Percentiles rank a stretch among this genome's conserved stretches.
phyloP scores from a whole-genome alignment of 2,797 vertebrate species.

The Atherinosoma microstoma region DNA sequence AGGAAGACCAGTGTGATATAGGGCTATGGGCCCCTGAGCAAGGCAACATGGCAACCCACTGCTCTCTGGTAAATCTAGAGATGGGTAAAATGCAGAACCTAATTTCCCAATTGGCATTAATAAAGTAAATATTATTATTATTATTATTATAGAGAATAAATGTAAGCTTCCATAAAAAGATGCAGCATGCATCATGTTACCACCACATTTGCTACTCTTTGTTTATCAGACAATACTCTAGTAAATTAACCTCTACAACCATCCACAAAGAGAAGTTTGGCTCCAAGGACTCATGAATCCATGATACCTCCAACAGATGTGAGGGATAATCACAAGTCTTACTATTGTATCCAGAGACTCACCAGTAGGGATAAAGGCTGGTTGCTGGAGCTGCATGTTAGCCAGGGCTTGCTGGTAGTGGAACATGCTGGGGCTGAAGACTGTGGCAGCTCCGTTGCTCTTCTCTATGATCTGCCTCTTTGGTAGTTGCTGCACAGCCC shows the following conservation, averaged over 20 bases:
- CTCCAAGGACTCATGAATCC: not conserved
- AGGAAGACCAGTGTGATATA: conserved; percentile 29
- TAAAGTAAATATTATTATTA: no score
- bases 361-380: conserved; percentile 93
- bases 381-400: conserved; percentile 97
- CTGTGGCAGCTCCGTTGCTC: conserved; percentile 89
- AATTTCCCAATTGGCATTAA: no score
- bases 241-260: not conserved
- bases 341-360: conserved; percentile 72
- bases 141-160: no score
- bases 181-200: conserved; percentile 22
- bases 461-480: conserved; percentile 95
- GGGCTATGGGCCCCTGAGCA: no score
- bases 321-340: not conserved
- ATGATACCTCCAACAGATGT: not conserved
- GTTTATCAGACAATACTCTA: not conserved
- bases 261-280: not conserved
- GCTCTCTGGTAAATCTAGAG: no score
- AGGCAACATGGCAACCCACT: no score
- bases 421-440: conserved; percentile 96
- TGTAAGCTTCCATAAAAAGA: no score
- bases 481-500: conserved; percentile 92
- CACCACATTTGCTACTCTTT: not conserved
- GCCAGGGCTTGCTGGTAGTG: conserved; percentile 98
- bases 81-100: no score